These are phyloP conservation scores for Pollenia griseotomentosa DNA, from an alignment of 2,888 invertebrate genomes.

Conservation along the genomic window DNA sequence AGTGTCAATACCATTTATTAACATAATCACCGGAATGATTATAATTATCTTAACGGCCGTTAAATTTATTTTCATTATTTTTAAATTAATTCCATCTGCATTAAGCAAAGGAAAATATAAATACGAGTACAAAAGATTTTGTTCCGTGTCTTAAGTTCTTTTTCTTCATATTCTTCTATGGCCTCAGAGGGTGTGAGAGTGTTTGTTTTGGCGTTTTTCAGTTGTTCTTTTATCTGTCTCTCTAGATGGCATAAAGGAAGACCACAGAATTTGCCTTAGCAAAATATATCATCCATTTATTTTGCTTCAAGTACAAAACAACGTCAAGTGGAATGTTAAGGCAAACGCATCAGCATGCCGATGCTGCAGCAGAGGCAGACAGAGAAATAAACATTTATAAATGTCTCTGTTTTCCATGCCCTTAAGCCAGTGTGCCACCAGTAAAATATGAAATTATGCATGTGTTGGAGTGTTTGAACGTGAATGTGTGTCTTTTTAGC, in stretches of 20 bases:
- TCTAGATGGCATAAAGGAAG: neutral
- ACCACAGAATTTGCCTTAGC: constrained; percentile 48
- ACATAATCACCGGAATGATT: constrained; percentile 56
- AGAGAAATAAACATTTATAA: constrained; percentile 28
- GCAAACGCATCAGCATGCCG: neutral
- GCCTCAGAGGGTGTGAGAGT: neutral
- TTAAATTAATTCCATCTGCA: constrained; percentile 59
- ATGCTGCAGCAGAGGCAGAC: neutral
- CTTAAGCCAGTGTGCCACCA: constrained; percentile 33
- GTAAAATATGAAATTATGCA: constrained; percentile 15
- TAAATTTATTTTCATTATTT: constrained; percentile 67
- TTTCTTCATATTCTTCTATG: neutral
- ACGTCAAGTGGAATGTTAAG: neutral
- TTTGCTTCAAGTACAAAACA: constrained; percentile 15
- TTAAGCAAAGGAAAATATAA: constrained; percentile 12
- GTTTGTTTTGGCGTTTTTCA: neutral
- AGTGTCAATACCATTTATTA: constrained; percentile 57
- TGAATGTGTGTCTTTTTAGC: constrained; percentile 22
- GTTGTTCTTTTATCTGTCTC: constrained; percentile 11
- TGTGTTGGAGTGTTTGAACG: neutral
- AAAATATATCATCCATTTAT: constrained; percentile 57
- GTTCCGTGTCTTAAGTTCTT: neutral
- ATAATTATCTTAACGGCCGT: constrained; percentile 64
- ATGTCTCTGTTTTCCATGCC: neutral
- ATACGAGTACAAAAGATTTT: neutral